Percentiles rank a stretch among this genome's conserved stretches.
phyloP scores from a whole-genome alignment of 2,113 vertebrate species.

The Oophaga pumilio region DNA sequence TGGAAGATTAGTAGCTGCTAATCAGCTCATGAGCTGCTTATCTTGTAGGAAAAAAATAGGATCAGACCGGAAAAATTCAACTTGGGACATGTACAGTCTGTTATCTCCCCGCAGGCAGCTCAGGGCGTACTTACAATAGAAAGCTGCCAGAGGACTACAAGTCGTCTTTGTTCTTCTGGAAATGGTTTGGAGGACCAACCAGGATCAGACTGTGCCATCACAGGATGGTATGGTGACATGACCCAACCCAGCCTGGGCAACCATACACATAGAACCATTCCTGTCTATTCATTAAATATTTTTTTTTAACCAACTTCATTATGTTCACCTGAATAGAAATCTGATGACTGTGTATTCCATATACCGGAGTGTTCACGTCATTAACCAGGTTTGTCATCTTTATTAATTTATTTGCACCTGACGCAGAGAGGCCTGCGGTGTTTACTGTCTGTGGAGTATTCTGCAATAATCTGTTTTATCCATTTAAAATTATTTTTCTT shows the following conservation, averaged over 20 bases:
- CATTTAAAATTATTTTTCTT: not conserved
- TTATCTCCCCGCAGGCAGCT: no score
- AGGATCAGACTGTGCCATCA: not conserved
- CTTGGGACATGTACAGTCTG: not conserved
- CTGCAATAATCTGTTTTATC: constrained; percentile 15
- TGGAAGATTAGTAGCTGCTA: no score
- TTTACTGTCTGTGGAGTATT: not conserved
- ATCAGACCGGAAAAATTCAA: not conserved
- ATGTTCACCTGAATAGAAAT: not conserved
- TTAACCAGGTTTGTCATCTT: not conserved
- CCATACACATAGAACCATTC: not conserved
- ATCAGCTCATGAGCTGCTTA: no score
- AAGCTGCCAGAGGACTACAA: not conserved
- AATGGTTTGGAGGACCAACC: not conserved
- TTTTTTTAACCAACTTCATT: no score
- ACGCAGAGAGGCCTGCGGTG: not conserved
- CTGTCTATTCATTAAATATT: not conserved
- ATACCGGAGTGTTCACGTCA: not conserved
- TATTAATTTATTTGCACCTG: not conserved
- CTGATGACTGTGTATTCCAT: not conserved
- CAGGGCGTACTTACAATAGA: no score
- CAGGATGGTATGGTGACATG: no score
- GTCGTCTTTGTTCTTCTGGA: not conserved
- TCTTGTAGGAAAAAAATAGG: not conserved
- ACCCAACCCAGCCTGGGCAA: no score